phyloP scores from a whole-genome alignment of 2,113 vertebrate genomes.

The Stigmatopora nigra region DNA sequence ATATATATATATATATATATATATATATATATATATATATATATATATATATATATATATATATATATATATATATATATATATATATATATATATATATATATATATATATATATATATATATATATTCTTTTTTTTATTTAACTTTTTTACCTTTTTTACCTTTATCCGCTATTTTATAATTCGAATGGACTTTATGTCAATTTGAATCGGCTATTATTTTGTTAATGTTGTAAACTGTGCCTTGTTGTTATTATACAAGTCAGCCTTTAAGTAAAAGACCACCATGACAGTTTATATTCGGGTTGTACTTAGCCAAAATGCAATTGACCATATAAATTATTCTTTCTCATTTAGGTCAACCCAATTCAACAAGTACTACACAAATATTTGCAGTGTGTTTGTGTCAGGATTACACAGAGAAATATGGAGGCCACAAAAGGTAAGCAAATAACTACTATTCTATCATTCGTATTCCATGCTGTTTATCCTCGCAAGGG shows the following conservation, averaged over 20 bases:
- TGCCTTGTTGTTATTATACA: constrained; percentile 13
- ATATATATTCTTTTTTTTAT: too few relatives aligned
- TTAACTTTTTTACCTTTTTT: too few relatives aligned
- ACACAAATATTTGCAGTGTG: neutral
- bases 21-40: too few relatives aligned
- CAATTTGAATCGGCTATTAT: constrained; percentile 21
- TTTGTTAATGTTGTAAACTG: constrained; percentile 31
- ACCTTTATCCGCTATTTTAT: too few relatives aligned
- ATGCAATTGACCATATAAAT: neutral
- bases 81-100: too few relatives aligned
- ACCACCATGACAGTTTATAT: constrained; percentile 2
- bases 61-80: too few relatives aligned
- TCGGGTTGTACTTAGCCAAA: neutral
- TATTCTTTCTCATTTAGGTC: neutral
- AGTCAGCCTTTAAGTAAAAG: neutral
- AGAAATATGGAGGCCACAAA: neutral
- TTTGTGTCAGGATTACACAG: neutral
- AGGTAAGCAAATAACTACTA: neutral
- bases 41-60: too few relatives aligned
- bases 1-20: too few relatives aligned
- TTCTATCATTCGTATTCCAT: too few relatives aligned
- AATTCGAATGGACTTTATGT: neutral
- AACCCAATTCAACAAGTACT: neutral
- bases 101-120: too few relatives aligned
- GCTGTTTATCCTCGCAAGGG: neutral